phyloP scores from a whole-genome alignment of 2,888 invertebrate species.

The Apeira syringaria region DNA sequence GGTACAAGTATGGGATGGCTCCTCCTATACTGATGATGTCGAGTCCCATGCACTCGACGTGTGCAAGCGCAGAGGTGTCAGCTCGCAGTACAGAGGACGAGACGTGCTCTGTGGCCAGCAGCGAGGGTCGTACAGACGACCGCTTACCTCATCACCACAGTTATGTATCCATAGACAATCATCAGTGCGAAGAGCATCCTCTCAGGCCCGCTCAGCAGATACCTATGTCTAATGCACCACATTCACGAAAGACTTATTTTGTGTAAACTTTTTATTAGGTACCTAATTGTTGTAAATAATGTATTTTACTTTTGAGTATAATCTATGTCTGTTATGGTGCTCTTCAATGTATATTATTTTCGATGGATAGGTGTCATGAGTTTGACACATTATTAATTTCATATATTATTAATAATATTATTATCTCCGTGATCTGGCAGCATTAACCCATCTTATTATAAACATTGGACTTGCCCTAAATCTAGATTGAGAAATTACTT shows the following conservation, averaged over 20 bases:
- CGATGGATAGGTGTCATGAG: no score
- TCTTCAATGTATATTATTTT: slow-evolving; percentile 17
- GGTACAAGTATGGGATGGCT: slow-evolving; percentile 80
- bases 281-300: slow-evolving; percentile 48
- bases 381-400: no score
- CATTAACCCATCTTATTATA: no score
- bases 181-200: slow-evolving; percentile 77
- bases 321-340: slow-evolving; percentile 25
- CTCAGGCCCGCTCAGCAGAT: slow-evolving; percentile 76
- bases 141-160: slow-evolving; percentile 82
- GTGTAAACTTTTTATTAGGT: slow-evolving; percentile 55
- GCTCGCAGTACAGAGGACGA: slow-evolving; percentile 85
- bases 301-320: slow-evolving; percentile 18
- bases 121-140: slow-evolving; percentile 81
- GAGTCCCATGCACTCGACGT: slow-evolving; percentile 85
- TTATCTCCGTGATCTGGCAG: no score
- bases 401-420: no score
- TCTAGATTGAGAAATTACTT: no score
- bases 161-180: slow-evolving; percentile 81
- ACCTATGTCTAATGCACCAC: slow-evolving; percentile 74
- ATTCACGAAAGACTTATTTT: slow-evolving; percentile 80
- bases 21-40: slow-evolving; percentile 83
- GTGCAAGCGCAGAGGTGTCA: slow-evolving; percentile 84
- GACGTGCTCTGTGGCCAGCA: slow-evolving; percentile 83
- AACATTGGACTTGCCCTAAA: no score